Percentiles rank a stretch among this genome's conserved stretches.
phyloP scores from a whole-genome alignment of 2,797 vertebrate species.

The Rhinoraja longicauda region DNA sequence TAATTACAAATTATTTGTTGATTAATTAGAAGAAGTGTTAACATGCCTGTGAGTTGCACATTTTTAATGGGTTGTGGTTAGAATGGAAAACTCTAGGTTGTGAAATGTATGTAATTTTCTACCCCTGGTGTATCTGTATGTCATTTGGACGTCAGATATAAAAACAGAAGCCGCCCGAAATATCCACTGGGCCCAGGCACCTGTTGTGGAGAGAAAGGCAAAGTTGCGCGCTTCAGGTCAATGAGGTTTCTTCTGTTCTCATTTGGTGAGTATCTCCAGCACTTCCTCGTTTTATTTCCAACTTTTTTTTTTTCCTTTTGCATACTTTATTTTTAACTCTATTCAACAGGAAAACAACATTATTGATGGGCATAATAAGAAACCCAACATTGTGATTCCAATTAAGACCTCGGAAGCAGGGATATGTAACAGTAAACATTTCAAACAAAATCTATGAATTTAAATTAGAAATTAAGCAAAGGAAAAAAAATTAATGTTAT shows the following conservation, averaged over 20 bases:
- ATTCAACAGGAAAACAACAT: background rate
- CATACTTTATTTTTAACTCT: background rate
- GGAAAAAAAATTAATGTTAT: background rate
- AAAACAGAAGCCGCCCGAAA: no score
- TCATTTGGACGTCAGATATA: background rate
- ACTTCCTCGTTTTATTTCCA: no score
- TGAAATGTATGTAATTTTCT: background rate
- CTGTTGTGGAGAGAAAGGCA: no score
- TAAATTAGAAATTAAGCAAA: background rate
- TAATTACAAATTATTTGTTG: background rate
- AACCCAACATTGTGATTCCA: background rate
- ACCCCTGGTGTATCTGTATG: background rate
- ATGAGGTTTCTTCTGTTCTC: no score
- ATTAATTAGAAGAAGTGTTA: background rate
- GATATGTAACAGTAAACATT: background rate
- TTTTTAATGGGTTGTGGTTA: background rate
- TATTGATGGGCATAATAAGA: background rate
- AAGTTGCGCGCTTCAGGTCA: no score
- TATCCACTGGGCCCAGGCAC: no score
- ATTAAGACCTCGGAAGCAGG: background rate
- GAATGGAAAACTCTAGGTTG: background rate
- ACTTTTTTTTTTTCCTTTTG: no score
- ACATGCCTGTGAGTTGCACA: background rate
- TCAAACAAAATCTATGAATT: background rate
- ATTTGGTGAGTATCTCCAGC: no score